Evolutionary conservation across 2,113 vertebrate species (phyloP).

Genomic region (Catharus bicknelli): DNA sequence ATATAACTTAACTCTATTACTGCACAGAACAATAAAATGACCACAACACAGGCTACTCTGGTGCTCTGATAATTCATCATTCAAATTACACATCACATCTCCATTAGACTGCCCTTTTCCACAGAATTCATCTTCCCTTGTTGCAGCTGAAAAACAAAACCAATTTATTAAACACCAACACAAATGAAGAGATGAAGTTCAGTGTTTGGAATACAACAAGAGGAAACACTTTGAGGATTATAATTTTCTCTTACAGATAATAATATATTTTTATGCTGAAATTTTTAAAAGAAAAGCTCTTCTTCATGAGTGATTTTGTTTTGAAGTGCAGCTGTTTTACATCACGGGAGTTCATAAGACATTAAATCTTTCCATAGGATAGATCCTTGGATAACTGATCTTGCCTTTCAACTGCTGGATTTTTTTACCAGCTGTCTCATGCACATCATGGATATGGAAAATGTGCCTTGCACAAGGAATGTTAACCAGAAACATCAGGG

Average conservation of each 20-base stretch:
- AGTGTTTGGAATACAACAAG: background rate
- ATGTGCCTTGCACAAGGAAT: background rate
- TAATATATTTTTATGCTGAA: background rate
- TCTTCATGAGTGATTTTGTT: background rate
- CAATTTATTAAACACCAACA: background rate
- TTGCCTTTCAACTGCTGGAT: background rate
- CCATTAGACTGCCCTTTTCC: background rate
- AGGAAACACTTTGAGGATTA: background rate
- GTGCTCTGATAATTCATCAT: background rate
- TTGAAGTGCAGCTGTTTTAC: background rate
- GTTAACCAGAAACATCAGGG: background rate
- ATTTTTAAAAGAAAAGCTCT: background rate
- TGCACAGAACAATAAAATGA: slow-evolving; percentile 6
- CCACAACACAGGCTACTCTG: slow-evolving; percentile 10
- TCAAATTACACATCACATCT: slow-evolving; percentile 21
- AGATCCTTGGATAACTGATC: background rate
- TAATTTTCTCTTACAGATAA: background rate
- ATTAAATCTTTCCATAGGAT: background rate
- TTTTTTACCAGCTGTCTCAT: background rate
- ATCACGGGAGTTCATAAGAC: background rate
- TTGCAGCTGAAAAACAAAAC: background rate
- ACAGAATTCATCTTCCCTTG: background rate
- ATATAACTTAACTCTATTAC: slow-evolving; percentile 11
- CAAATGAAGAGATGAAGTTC: background rate
- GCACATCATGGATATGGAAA: background rate